These are phyloP conservation scores for Bombus breviceps DNA, from an alignment of 1,140 invertebrate genomes.

Conservation along the genomic window DNA sequence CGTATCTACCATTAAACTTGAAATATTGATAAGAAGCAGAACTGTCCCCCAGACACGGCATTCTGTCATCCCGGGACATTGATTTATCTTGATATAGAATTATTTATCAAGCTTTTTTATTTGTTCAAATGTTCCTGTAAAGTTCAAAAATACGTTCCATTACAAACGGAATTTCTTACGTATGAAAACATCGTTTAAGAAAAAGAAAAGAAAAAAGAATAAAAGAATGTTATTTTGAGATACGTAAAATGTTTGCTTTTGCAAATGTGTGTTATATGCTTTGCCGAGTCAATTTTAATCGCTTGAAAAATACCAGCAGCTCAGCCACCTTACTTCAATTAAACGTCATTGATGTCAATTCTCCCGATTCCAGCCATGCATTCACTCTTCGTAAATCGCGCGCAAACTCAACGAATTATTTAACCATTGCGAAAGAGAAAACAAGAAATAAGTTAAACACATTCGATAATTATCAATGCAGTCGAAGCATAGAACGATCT, in stretches of 20 bases:
- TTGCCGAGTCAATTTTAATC: background rate
- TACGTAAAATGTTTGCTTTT: background rate
- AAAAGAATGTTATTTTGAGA: background rate
- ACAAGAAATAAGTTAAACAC: background rate
- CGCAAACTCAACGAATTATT: background rate
- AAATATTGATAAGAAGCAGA: conserved; percentile 43
- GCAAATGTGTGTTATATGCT: background rate
- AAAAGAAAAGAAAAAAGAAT: background rate
- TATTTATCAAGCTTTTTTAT: background rate
- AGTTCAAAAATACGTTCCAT: background rate
- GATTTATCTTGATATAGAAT: conserved; percentile 34
- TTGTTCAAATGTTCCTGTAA: background rate
- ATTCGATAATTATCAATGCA: background rate
- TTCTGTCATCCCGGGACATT: conserved; percentile 69
- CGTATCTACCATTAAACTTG: conserved; percentile 26
- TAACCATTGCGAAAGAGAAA: background rate
- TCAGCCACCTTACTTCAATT: background rate
- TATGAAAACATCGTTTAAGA: background rate
- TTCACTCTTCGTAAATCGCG: too few species aligned
- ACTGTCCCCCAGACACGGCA: conserved; percentile 60
- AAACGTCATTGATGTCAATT: conserved; percentile 31
- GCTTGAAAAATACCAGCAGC: background rate
- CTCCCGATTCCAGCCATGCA: background rate
- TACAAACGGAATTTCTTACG: background rate
- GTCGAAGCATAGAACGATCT: background rate